Evolutionary conservation across 1,140 invertebrate species (phyloP), one percentile per base, ranked within the genome.

Genomic region (Macrocentrus cingulum): DNA sequence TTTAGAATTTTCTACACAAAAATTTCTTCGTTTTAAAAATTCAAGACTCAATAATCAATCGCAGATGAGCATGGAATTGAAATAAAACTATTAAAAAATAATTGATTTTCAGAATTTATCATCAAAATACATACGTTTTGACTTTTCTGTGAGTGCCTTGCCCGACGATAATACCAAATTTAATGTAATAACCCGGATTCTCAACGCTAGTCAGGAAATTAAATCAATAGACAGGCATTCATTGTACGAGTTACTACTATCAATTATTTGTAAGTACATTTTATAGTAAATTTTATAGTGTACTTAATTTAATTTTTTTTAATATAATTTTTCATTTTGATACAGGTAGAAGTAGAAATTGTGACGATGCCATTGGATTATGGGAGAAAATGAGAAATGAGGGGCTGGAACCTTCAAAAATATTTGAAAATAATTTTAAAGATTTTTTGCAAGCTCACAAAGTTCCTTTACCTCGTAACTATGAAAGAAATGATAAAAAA

Each of bases 211-310:
- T 13, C 25, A 32, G 11, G 23, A 54, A 32, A 9, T 59, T 16
- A 8, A 46, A 1, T 3, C 8, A 29, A 29, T 32, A 13, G 11
- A 49, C 20, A 19, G 20, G 2, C 37, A 11, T 13, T 41, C 15
- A 8, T 66, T 85, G 25, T 82, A 81, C 60, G 68, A 80, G 5
- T 61, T 74, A 51, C 79, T 84, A 2, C 58, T 85, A 60, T 71
- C 77, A 56, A 70, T 80, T 45, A 79, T 80, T 44, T 73, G 84
- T 84, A 66, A 82, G 82, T 79, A 1, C 5, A 45, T 41, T 19
- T 39, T n/a, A n/a, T n/a, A n/a, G n/a, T n/a, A n/a, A n/a, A n/a
- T n/a, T n/a, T n/a, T n/a, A n/a, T n/a, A n/a, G n/a, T n/a, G n/a
- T n/a, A n/a, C n/a, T n/a, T n/a, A n/a, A n/a, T n/a, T n/a, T n/a